Conservation (phyloP, 2,113 vertebrate species). For the Phaethon lepturus region DNA sequence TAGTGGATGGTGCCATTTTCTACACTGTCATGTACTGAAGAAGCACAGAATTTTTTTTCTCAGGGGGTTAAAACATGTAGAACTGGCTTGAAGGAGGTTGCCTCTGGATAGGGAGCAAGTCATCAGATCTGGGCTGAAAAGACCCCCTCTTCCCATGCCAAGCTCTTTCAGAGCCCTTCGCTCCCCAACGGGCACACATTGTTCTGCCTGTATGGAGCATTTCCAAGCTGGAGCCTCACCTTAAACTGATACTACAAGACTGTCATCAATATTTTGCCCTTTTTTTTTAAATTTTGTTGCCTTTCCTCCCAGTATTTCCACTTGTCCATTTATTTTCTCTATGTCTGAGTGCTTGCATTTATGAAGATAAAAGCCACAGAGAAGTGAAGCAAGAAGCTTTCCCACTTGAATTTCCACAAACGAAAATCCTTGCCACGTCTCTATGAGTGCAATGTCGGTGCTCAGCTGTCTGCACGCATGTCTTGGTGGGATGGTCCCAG, state of each 20-base stretch:
- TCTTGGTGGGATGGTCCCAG: neutral
- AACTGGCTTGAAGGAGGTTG: neutral
- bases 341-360: neutral
- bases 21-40: neutral
- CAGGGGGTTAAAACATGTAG: rapidly evolving
- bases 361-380: neutral
- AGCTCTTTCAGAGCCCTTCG: neutral
- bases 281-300: neutral
- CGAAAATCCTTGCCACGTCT: neutral
- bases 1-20: neutral
- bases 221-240: neutral
- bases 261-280: neutral
- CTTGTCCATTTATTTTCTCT: neutral
- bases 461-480: neutral
- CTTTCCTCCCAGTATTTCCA: neutral
- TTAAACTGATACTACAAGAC: neutral
- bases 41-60: neutral
- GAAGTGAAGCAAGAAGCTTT: neutral
- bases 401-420: neutral
- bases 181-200: neutral
- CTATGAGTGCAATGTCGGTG: neutral
- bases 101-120: neutral
- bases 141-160: rapidly evolving
- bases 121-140: neutral
- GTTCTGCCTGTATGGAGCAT: neutral